A percentile compares a stretch with the other conserved stretches of the same genome.
phyloP scores from a whole-genome alignment of 2,113 vertebrate species.

The Amblyornis subalaris region DNA sequence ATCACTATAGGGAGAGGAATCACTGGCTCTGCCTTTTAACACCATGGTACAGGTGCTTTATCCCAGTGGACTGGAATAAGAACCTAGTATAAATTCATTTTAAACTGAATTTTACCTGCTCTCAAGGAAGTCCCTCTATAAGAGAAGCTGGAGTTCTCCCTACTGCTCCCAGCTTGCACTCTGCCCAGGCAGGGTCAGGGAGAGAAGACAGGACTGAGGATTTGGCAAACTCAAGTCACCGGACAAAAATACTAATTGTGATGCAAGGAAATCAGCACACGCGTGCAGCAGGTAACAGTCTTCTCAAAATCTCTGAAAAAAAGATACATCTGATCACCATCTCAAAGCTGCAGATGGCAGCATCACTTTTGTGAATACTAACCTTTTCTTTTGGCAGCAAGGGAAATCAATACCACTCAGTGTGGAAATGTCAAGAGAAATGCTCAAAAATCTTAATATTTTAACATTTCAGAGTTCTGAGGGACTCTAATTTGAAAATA shows the following conservation, averaged over 20 bases:
- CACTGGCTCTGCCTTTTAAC: background rate
- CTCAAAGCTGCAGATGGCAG: background rate
- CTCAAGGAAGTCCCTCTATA: background rate
- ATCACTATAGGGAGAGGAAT: background rate
- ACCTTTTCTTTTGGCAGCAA: background rate
- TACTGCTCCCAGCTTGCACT: background rate
- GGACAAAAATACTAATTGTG: background rate
- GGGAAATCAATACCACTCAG: background rate
- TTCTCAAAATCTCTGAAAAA: background rate
- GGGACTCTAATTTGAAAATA: background rate
- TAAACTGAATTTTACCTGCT: background rate
- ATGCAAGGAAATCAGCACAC: background rate
- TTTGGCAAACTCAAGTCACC: background rate
- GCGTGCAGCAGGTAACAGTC: rapidly evolving
- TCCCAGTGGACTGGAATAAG: background rate
- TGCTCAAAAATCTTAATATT: background rate
- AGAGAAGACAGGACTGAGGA: background rate
- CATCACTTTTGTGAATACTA: background rate
- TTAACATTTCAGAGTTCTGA: background rate
- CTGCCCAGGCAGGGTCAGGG: background rate
- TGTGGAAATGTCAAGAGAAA: background rate
- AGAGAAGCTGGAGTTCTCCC: background rate
- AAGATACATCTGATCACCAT: background rate
- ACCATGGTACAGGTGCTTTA: background rate
- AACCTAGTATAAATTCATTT: background rate